Evolutionary conservation across 2,113 vertebrate genomes (phyloP), one percentile per base, ranked within the genome.

Genomic region (Pedionomus torquatus): DNA sequence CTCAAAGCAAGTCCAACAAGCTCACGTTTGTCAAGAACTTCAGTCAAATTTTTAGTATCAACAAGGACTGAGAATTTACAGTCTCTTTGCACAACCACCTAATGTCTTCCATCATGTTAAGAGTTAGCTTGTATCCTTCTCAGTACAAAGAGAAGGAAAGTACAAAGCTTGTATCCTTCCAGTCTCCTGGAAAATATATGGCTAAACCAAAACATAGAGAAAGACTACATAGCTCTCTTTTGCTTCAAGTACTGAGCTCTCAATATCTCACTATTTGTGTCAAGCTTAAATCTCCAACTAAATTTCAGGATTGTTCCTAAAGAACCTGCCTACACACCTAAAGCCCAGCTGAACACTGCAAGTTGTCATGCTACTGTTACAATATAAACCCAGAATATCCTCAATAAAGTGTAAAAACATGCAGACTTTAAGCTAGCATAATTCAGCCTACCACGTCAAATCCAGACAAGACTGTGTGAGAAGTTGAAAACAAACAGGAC

Each of bases 111-210:
- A 90, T 66, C 35, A 37, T 23, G 91, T 65, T 58, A 61, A 95
- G 13, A 89, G 66, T 43, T 66, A 60, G 33, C 72, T 81, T 77
- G 23, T 58, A 60, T 90, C 64, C 44, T 82, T 74, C 44, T 87
- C 46, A 76, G 91, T 76, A 96, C 60, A 87, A 96, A 87, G 98
- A n/a, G n/a, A n/a, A n/a, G n/a, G n/a, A n/a, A n/a, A n/a, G n/a
- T n/a, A n/a, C n/a, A n/a, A n/a, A n/a, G n/a, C n/a, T n/a, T n/a
- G n/a, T n/a, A n/a, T n/a, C n/a, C n/a, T 57, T 33, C 63, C 8
- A 63, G 98, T 90, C 96, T 97, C 97, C 97, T 98, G 91, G 98
- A 83, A 98, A 98, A 97, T 41, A 83, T 78, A 94, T 17, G 51
- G 90, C 94, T 96, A 91, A 95, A 95, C 17, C 84, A 87, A 68